Percentiles rank a stretch among this genome's conserved stretches.
These are phyloP conservation scores for Gavia stellata DNA, from an alignment of 2,113 vertebrate genomes.

Conservation along the genomic window DNA sequence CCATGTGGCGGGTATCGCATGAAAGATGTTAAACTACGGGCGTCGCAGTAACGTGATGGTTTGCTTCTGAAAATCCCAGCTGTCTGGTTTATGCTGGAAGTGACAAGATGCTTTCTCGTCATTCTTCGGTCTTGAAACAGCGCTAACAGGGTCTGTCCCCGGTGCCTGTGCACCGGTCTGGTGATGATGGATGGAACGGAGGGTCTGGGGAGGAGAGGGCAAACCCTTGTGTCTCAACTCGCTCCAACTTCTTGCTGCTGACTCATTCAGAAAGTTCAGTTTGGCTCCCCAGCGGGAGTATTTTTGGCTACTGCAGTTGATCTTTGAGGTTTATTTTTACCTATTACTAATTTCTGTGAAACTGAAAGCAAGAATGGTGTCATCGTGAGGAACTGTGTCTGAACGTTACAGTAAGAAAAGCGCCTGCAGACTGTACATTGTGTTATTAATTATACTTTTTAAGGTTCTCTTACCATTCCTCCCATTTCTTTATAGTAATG, in stretches of 20 bases:
- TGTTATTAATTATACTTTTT: not conserved
- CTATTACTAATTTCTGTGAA: not conserved
- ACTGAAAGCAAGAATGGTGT: not conserved
- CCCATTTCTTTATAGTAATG: not conserved
- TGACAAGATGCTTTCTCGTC: not conserved
- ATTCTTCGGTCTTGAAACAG: not conserved
- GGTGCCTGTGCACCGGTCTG: too few relatives aligned
- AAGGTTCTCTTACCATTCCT: not conserved
- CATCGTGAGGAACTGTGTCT: not conserved
- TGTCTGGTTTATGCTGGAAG: not conserved
- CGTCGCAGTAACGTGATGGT: fast-evolving
- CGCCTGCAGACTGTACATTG: not conserved
- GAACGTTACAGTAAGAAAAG: not conserved
- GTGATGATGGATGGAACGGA: fast-evolving
- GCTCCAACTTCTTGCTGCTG: not conserved
- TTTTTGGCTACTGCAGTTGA: not conserved
- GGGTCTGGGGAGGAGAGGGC: not conserved
- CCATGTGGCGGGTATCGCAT: fast-evolving
- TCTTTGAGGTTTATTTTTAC: conserved; percentile 32
- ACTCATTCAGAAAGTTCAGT: not conserved
- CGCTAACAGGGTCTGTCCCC: not conserved
- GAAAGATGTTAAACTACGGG: not conserved
- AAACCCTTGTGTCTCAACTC: fast-evolving
- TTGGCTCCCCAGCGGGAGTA: not conserved
- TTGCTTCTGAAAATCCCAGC: not conserved